Base-by-base conservation (phyloP, 2,888 invertebrate species). In the Cotesia congregata region DNA sequence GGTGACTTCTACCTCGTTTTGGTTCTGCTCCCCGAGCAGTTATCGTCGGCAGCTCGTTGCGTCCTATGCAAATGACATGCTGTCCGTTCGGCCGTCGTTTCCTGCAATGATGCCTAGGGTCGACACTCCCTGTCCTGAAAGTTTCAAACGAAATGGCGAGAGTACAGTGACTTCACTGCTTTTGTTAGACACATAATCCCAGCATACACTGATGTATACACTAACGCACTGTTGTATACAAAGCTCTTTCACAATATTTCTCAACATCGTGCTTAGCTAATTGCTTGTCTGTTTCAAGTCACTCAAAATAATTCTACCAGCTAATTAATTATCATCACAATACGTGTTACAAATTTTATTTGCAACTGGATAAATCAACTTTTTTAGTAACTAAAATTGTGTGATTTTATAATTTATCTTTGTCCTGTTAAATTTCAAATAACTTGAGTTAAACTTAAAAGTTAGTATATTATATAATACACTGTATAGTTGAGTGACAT, bases 1-100 rank as follows among this genome's bases (percentile, higher is more conserved):
- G 86, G 85, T 85, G 85, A 86, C 85, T 86, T 86, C 86, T 86
- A 85, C 83, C 84, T 85, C 84, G 81, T 86, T 86, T 83, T 82
- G 80, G 82, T 74, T 84, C 83, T 85, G 82, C 75, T 84, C 83
- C 85, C 85, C 82, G 82, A 83, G 78, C 83, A 85, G 85, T 86
- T 86, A 87, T 85, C 85, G 83, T 82, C 72, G 81, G 77, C 80
- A 79, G 79, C 82, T 82, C 68, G 60, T 84, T 70, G 70, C 82
- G 82, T 84, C 82, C 81, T 83, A 85, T 85, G 85, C 85, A 86
- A 85, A 85, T 85, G 85, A 83, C 85, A 85, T 82, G 80, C 80
- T 82, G 81, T 83, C 83, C 82, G 82, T 83, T 77, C 78, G 79
- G 75, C 71, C 81, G 80, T 81, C 80, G 71, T 60, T 75, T 75